Evolutionary conservation across 1,140 invertebrate genomes (phyloP).

Genomic region (Alviniconcha marisindica): DNA sequence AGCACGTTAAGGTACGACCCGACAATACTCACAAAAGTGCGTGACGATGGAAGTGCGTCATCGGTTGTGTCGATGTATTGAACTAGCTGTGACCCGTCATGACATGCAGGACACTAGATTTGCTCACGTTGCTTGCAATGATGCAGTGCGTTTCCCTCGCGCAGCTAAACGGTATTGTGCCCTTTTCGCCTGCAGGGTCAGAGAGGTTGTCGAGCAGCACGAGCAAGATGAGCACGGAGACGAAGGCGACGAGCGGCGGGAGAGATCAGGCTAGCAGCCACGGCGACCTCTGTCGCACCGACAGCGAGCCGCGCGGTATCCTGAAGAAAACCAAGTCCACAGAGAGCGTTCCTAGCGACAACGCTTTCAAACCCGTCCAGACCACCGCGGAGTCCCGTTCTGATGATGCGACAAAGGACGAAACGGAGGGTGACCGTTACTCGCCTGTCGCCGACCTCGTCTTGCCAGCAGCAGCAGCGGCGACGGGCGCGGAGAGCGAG

Average conservation of each 20-base stretch:
- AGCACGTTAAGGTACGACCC: too few species aligned
- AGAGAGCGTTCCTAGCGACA: constrained; percentile 27
- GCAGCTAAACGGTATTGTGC: not conserved
- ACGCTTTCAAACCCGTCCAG: not conserved
- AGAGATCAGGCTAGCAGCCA: not conserved
- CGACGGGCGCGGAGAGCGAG: not conserved
- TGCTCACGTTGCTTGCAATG: too few species aligned
- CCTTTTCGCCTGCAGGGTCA: not conserved
- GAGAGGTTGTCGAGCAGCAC: not conserved
- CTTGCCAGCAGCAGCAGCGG: not conserved
- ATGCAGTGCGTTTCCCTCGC: too few species aligned
- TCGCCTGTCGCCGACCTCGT: not conserved
- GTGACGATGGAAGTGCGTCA: too few species aligned
- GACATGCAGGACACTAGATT: too few species aligned
- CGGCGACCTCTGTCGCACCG: not conserved
- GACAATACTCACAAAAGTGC: too few species aligned
- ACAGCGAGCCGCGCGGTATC: constrained; percentile 38
- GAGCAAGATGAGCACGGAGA: not conserved
- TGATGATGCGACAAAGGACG: not conserved
- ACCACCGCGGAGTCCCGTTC: not conserved
- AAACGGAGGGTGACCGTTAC: not conserved
- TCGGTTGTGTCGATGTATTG: too few species aligned
- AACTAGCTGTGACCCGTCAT: too few species aligned
- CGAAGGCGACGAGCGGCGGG: not conserved
- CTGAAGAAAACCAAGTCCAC: constrained; percentile 34